Base-by-base conservation (phyloP, 2,888 invertebrate genomes). In the Scrobipalpa costella region DNA sequence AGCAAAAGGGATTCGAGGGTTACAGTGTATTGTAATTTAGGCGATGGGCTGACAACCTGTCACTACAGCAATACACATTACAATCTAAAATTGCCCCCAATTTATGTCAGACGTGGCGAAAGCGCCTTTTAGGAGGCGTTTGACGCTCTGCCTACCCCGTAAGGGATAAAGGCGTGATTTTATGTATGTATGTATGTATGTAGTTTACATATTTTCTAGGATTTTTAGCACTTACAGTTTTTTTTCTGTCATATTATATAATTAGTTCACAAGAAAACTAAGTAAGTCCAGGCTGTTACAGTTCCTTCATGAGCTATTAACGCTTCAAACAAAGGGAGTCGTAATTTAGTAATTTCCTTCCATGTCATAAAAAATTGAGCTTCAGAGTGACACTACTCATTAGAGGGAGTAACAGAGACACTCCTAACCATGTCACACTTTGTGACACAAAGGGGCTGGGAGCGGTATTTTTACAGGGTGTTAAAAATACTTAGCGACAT, bases 321-420 rank as follows among this genome's bases (percentile, higher is more conserved):
- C 58, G 65, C 64, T 63, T 70, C 72, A 75, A 74, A 74, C 77
- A 75, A 69, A 60, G 17, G 62, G 64, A 66, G 71, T 70, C 72
- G 70, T 69, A 70, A 74, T 71, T 68, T 70, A 72, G 70, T 69
- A 69, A 75, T 71, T 69, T 71, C 69, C 70, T 67, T 63, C 44
- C 49, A 64, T 58, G 66, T 52, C 66, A 69, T 68, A 67, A 67
- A 68, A 68, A 65, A 70, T 67, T 62, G 27, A 69, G 66, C 69
- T 62, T 69, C 74, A 71, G 73, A 78, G 73, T 78, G 73, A 75
- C 71, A 67, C 70, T 63, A 63, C 62, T 78, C 78, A 80, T 82
- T 79, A 78, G 69, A 71, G 65, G 67, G 71, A 74, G 74, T 76
- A 72, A 75, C 76, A 74, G 69, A 7, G 63, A 66, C 65, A 66